phyloP scores from a whole-genome alignment of 2,888 invertebrate genomes.

The Orthosia gracilis region DNA sequence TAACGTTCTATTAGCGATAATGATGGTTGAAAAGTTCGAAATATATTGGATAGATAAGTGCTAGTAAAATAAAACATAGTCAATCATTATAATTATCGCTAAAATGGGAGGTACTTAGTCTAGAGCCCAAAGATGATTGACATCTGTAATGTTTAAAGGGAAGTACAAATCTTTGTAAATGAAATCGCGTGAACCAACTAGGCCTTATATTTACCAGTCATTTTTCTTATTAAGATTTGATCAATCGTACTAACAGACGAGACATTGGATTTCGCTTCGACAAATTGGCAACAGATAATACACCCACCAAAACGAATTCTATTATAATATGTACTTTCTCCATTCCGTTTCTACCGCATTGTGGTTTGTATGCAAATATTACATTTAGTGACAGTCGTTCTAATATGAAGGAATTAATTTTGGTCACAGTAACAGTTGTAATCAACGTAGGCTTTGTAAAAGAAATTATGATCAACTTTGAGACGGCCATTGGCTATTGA shows the following conservation, averaged over 20 bases:
- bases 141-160: not conserved
- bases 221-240: constrained; percentile 14
- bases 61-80: too few relatives aligned
- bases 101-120: too few relatives aligned
- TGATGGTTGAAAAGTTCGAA: too few relatives aligned
- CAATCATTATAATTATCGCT: too few relatives aligned
- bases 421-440: not conserved
- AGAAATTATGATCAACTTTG: constrained; percentile 12
- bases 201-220: constrained; percentile 34
- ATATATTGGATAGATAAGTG: too few relatives aligned
- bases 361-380: constrained; percentile 45
- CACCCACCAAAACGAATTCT: constrained; percentile 29
- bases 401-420: constrained; percentile 22
- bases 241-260: constrained; percentile 22
- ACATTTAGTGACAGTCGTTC: constrained; percentile 6
- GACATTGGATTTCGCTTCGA: constrained; percentile 31
- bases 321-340: constrained; percentile 38
- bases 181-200: not conserved
- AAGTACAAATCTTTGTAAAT: not conserved
- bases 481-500: not conserved
- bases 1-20: too few relatives aligned
- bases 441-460: not conserved
- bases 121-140: too few relatives aligned
- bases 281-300: constrained; percentile 23
- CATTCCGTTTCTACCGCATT: constrained; percentile 16